These are phyloP conservation scores for Misgurnus anguillicaudatus DNA, from an alignment of 2,113 vertebrate genomes.

Conservation along the genomic window DNA sequence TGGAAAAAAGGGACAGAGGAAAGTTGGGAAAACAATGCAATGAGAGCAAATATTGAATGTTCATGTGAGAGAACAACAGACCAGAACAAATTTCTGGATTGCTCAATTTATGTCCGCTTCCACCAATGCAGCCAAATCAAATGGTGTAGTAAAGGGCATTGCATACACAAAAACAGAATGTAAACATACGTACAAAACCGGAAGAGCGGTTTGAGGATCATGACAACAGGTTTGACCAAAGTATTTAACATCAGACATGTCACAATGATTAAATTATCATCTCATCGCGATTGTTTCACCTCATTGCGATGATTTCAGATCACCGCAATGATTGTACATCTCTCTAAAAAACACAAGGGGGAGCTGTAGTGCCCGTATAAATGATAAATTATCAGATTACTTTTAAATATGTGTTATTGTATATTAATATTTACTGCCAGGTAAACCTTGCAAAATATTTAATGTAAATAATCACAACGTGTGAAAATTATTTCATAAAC, in stretches of 20 bases:
- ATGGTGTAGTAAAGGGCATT: neutral
- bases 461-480: no score
- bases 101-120: neutral
- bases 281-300: no score
- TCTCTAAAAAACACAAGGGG: no score
- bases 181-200: neutral
- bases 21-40: neutral
- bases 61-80: neutral
- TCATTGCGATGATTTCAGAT: no score
- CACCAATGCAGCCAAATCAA: neutral
- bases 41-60: neutral
- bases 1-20: neutral
- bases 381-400: no score
- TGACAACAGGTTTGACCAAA: conserved; percentile 34
- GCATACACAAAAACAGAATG: conserved; percentile 2
- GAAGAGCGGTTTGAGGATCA: neutral
- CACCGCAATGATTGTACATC: no score
- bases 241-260: neutral
- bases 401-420: no score
- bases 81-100: conserved; percentile 3
- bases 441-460: no score
- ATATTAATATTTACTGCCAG: no score
- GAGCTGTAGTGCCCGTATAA: no score
- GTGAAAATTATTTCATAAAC: no score
- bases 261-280: no score